These are phyloP conservation scores for Hydroisotoma schaefferi DNA, from an alignment of 2,888 invertebrate genomes.

Conservation along the genomic window DNA sequence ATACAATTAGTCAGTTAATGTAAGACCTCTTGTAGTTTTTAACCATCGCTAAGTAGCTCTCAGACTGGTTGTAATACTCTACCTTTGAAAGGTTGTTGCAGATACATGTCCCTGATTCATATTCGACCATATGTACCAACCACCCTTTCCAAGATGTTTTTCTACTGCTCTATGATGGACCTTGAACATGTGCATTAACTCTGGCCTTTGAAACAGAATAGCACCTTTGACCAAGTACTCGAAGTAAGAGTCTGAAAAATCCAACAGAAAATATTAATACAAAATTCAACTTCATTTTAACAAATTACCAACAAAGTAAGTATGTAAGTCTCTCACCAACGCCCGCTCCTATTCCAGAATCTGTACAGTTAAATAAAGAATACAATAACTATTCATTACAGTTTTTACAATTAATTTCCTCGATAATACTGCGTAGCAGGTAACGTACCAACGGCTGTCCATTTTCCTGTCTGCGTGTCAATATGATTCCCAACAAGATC, in stretches of 20 bases:
- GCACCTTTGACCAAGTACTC: constrained; percentile 98
- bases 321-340: too few species aligned
- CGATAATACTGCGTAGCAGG: too few species aligned
- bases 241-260: constrained; percentile 95
- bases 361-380: too few species aligned
- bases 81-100: constrained; percentile 45
- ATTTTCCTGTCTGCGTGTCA: constrained; percentile 86
- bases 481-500: constrained; percentile 83
- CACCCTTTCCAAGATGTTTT: constrained; percentile 83
- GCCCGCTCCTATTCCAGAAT: constrained; percentile 52
- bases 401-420: too few species aligned
- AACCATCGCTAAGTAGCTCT: not conserved
- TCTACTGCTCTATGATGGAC: constrained; percentile 73
- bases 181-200: constrained; percentile 85
- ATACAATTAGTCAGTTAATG: not conserved
- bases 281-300: too few species aligned
- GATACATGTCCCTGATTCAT: constrained; percentile 96
- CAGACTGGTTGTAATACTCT: not conserved
- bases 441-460: constrained; percentile 86
- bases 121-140: constrained; percentile 99
- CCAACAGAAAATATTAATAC: too few species aligned
- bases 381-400: too few species aligned
- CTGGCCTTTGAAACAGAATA: constrained; percentile 81
- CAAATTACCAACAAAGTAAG: too few species aligned
- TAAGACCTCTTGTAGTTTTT: not conserved